These are phyloP conservation scores for Tiphia femorata DNA, from an alignment of 2,888 invertebrate genomes.

Conservation along the genomic window DNA sequence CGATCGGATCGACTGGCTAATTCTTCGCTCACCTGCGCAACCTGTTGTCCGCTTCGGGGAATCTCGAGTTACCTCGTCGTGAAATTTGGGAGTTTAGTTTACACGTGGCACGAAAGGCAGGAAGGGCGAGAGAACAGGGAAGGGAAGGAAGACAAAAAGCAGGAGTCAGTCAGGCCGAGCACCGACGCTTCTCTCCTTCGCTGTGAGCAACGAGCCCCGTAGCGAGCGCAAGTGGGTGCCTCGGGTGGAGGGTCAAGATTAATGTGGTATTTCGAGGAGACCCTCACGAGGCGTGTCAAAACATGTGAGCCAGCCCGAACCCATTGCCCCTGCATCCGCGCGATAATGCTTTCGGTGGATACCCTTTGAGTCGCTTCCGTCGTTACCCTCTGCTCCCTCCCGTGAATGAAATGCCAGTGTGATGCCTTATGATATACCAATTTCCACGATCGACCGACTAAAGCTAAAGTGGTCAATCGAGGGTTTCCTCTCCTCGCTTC, in stretches of 20 bases:
- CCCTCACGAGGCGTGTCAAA: conserved; percentile 44
- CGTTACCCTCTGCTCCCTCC: too few relatives aligned
- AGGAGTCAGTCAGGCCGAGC: too few relatives aligned
- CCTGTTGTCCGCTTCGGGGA: conserved; percentile 39
- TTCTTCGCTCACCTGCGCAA: conserved; percentile 48
- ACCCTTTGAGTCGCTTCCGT: too few relatives aligned
- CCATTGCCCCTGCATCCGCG: conserved; percentile 20
- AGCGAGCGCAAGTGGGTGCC: too few relatives aligned
- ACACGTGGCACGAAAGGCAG: too few relatives aligned
- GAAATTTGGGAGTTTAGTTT: conserved; percentile 36
- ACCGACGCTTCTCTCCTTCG: too few relatives aligned
- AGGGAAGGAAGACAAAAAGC: not conserved
- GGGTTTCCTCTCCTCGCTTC: too few relatives aligned
- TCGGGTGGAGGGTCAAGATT: conserved; percentile 35
- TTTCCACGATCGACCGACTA: too few relatives aligned
- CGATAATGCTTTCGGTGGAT: conserved; percentile 16
- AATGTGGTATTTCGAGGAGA: conserved; percentile 31
- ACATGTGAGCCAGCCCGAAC: conserved; percentile 32
- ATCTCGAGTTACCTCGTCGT: conserved; percentile 50
- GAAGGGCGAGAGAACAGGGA: not conserved
- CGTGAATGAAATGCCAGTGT: not conserved
- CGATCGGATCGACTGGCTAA: conserved; percentile 26
- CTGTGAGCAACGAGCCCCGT: too few relatives aligned
- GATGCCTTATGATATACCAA: conserved; percentile 15
- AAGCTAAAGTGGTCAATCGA: too few relatives aligned